A percentile compares a stretch with the other conserved stretches of the same genome.
Evolutionary conservation across 2,888 invertebrate species (phyloP).

Genomic region (Caenorhabditis sp.): DNA sequence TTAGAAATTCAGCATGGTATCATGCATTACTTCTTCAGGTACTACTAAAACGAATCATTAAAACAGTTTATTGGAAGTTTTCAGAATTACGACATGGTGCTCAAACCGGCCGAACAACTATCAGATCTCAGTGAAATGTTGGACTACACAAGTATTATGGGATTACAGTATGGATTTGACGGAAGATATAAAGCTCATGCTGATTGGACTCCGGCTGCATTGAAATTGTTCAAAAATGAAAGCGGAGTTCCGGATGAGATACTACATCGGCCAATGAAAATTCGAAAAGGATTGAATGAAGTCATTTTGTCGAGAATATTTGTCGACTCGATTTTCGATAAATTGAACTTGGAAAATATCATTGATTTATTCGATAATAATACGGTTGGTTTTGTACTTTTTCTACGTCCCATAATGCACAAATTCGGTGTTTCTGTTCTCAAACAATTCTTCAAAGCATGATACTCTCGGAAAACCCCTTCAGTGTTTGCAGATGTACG

Average conservation of each 20-base stretch:
- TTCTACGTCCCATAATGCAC: too few relatives aligned
- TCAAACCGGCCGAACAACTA: constrained; percentile 26
- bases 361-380: constrained; percentile 23
- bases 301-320: constrained; percentile 34
- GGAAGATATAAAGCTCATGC: constrained; percentile 23
- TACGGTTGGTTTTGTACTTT: not conserved
- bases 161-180: constrained; percentile 22
- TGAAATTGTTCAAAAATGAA: constrained; percentile 32
- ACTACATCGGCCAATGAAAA: constrained; percentile 14
- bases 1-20: constrained; percentile 22
- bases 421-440: too few relatives aligned
- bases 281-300: constrained; percentile 31
- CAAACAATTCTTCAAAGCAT: too few relatives aligned
- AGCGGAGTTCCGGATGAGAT: constrained; percentile 21
- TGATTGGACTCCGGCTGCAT: constrained; percentile 31
- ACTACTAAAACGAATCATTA: too few relatives aligned
- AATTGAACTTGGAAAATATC: constrained; percentile 9
- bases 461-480: too few relatives aligned
- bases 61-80: too few relatives aligned
- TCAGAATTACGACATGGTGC: constrained; percentile 31
- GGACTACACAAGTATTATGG: constrained; percentile 35
- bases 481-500: constrained; percentile 17
- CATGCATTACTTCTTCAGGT: constrained; percentile 29
- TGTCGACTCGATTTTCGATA: constrained; percentile 30
- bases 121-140: constrained; percentile 27